These are phyloP conservation scores for Xestia rhomboidea DNA, from an alignment of 2,888 invertebrate species.

Conservation along the genomic window DNA sequence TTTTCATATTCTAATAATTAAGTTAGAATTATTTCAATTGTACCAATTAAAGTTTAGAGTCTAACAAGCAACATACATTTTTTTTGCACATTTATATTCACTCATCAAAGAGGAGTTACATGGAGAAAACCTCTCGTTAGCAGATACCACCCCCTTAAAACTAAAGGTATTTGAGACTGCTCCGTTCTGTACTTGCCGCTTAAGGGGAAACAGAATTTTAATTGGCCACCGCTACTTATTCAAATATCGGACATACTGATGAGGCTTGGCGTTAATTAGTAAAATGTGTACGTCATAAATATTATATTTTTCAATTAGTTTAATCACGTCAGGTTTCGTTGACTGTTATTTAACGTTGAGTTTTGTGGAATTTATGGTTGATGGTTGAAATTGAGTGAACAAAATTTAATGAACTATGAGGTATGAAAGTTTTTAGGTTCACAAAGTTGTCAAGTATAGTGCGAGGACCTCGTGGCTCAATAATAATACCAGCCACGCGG, in stretches of 20 bases:
- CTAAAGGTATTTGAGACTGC: constrained; percentile 48
- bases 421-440: not conserved
- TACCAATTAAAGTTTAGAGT: too few species aligned
- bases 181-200: constrained; percentile 20
- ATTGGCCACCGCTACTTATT: constrained; percentile 64
- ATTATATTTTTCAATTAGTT: constrained; percentile 42
- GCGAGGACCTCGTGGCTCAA: too few species aligned
- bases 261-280: constrained; percentile 58
- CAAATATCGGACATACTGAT: constrained; percentile 60
- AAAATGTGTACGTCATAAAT: constrained; percentile 51
- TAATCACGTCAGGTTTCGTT: not conserved
- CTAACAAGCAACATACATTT: too few species aligned
- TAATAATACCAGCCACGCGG: too few species aligned
- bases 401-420: too few species aligned
- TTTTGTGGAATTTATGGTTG: not conserved
- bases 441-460: too few species aligned
- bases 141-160: too few species aligned
- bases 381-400: not conserved
- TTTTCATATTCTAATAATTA: too few species aligned
- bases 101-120: too few species aligned
- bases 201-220: constrained; percentile 64
- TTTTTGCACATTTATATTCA: too few species aligned
- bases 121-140: too few species aligned
- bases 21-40: too few species aligned
- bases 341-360: not conserved